Conservation (phyloP, 2,888 invertebrate genomes). For the Fissipunctia ypsillon region DNA sequence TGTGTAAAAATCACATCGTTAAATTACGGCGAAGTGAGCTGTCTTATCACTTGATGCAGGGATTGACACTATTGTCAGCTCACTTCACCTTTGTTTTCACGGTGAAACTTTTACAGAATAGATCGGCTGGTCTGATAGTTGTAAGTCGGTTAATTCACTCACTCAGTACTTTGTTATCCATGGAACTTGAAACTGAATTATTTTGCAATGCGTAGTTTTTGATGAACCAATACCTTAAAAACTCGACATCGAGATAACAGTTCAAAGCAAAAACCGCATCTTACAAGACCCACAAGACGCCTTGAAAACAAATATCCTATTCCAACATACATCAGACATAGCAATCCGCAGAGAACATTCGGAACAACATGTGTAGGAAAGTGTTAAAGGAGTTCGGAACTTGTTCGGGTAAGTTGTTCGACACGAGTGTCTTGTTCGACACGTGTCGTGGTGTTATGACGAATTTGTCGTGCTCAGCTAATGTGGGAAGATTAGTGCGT, state of each 20-base stretch:
- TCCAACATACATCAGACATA: constrained; percentile 56
- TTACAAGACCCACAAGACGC: constrained; percentile 12
- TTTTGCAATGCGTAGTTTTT: background rate
- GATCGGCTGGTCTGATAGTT: background rate
- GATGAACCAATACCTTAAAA: background rate
- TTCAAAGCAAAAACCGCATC: constrained; percentile 29
- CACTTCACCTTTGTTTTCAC: background rate
- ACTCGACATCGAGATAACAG: constrained; percentile 19
- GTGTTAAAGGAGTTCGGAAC: constrained; percentile 64
- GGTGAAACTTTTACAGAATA: background rate
- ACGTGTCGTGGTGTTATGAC: constrained; percentile 60
- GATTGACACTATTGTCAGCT: background rate
- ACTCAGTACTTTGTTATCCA: background rate
- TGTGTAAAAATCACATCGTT: background rate
- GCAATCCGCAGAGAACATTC: constrained; percentile 48
- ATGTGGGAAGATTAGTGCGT: constrained; percentile 36
- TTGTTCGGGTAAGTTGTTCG: constrained; percentile 58
- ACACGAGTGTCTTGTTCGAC: constrained; percentile 66
- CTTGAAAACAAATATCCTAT: constrained; percentile 46
- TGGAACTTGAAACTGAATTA: background rate
- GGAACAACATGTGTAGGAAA: constrained; percentile 61
- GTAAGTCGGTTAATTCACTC: background rate
- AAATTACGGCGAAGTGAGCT: background rate
- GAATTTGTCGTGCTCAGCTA: constrained; percentile 47
- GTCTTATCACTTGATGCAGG: background rate